Percentiles rank a stretch among this genome's conserved stretches.
Conservation (phyloP, 2,888 invertebrate genomes). For the Microctonus aethiopoides region DNA sequence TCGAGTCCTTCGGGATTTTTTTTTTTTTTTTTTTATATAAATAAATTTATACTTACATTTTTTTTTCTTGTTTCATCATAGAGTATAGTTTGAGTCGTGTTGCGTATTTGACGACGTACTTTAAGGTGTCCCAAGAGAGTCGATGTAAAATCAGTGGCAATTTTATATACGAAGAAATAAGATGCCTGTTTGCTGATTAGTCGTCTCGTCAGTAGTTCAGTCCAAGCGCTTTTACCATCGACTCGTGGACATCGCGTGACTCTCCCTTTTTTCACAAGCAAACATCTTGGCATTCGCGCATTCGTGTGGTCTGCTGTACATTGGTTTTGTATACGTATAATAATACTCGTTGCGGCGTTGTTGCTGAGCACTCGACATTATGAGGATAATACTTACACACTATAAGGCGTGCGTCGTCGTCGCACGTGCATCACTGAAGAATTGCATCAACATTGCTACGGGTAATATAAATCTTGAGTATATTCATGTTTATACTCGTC, state of each 20-base stretch:
- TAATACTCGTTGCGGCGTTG: background rate
- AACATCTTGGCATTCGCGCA: conserved; percentile 13
- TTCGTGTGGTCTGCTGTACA: conserved; percentile 14
- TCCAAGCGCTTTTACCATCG: conserved; percentile 8
- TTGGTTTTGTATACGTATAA: too few relatives aligned
- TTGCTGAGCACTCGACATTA: background rate
- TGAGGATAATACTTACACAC: background rate
- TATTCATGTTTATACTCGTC: background rate
- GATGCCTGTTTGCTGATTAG: conserved; percentile 14
- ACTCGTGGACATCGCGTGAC: conserved; percentile 28
- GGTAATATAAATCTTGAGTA: background rate
- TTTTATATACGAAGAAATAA: background rate
- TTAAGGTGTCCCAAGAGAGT: background rate
- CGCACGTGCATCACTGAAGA: background rate
- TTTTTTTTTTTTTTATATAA: background rate
- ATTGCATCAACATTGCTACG: background rate
- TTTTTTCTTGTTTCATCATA: background rate
- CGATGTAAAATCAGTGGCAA: background rate
- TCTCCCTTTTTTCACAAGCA: background rate
- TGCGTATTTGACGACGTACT: background rate
- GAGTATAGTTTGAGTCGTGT: background rate
- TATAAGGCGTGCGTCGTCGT: background rate
- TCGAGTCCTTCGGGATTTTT: background rate
- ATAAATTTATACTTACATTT: background rate
- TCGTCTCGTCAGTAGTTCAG: background rate